Conservation (phyloP, 1,140 invertebrate genomes). For the Brachionus koreanus region DNA sequence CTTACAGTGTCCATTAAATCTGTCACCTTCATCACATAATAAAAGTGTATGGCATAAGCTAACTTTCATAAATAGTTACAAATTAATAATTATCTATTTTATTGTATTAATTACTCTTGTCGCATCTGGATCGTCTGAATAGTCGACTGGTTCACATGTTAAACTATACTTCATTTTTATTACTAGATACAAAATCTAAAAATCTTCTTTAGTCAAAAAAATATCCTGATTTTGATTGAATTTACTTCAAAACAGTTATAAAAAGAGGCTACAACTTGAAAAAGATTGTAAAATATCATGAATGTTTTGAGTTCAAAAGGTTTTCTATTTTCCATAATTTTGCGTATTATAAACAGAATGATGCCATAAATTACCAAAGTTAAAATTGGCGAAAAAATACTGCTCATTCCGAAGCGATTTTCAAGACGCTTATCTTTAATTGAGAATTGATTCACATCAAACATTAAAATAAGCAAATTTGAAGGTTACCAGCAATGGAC, state of each 20-base stretch:
- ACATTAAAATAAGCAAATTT: neutral
- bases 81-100: neutral
- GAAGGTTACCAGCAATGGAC: neutral
- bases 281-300: slow-evolving; percentile 31
- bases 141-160: slow-evolving; percentile 36
- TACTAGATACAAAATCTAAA: neutral
- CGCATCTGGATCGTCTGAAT: neutral
- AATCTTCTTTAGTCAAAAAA: neutral
- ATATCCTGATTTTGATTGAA: neutral
- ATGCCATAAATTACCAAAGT: neutral
- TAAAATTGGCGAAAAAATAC: neutral
- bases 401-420: neutral
- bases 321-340: slow-evolving; percentile 34
- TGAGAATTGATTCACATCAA: neutral
- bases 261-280: slow-evolving; percentile 11
- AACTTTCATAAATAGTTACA: neutral
- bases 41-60: slow-evolving; percentile 47
- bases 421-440: slow-evolving; percentile 8
- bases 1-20: slow-evolving; percentile 47
- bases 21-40: slow-evolving; percentile 48
- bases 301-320: slow-evolving; percentile 37
- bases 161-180: slow-evolving; percentile 5
- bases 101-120: slow-evolving; percentile 5
- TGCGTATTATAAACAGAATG: neutral
- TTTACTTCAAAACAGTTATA: slow-evolving; percentile 39